Evolutionary conservation across 2,113 vertebrate species (phyloP).

Genomic region (Vombatus ursinus): DNA sequence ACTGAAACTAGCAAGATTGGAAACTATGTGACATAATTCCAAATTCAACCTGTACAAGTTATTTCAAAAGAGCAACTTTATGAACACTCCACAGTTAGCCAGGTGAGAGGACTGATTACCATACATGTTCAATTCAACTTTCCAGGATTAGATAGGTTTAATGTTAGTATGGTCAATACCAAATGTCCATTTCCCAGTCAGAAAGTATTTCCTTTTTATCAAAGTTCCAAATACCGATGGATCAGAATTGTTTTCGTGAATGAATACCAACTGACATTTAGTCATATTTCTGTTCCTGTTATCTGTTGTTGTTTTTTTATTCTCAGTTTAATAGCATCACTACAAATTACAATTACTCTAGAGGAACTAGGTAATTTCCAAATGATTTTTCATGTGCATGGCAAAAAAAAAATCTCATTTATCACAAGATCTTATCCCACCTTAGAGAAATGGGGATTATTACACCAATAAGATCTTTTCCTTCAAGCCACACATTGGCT

Average conservation of each 20-base stretch:
- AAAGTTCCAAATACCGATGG: not conserved
- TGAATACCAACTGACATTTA: slow-evolving; percentile 7
- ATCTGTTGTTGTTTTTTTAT: slow-evolving; percentile 52
- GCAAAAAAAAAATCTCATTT: slow-evolving; percentile 45
- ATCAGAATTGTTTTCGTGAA: not conserved
- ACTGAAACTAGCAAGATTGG: slow-evolving; percentile 39
- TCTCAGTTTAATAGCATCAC: slow-evolving; percentile 27
- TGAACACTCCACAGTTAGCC: not conserved
- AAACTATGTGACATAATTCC: slow-evolving; percentile 37
- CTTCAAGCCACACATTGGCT: not conserved
- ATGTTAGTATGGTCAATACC: slow-evolving; percentile 23
- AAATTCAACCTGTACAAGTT: slow-evolving; percentile 36
- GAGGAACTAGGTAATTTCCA: slow-evolving; percentile 25
- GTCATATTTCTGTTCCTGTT: slow-evolving; percentile 2
- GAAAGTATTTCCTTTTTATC: slow-evolving; percentile 44
- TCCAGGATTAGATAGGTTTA: not conserved
- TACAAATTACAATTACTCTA: slow-evolving; percentile 8
- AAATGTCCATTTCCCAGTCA: slow-evolving; percentile 42
- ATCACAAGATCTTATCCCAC: slow-evolving; percentile 5
- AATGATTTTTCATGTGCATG: slow-evolving; percentile 38
- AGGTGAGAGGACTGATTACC: not conserved
- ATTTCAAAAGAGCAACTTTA: slow-evolving; percentile 26
- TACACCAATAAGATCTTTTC: slow-evolving; percentile 31
- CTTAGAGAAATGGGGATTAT: slow-evolving; percentile 21
- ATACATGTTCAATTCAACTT: not conserved